A percentile compares a stretch with the other conserved stretches of the same genome.
Evolutionary conservation across 2,888 invertebrate genomes (phyloP).

Genomic region (Ernsta delagoae): DNA sequence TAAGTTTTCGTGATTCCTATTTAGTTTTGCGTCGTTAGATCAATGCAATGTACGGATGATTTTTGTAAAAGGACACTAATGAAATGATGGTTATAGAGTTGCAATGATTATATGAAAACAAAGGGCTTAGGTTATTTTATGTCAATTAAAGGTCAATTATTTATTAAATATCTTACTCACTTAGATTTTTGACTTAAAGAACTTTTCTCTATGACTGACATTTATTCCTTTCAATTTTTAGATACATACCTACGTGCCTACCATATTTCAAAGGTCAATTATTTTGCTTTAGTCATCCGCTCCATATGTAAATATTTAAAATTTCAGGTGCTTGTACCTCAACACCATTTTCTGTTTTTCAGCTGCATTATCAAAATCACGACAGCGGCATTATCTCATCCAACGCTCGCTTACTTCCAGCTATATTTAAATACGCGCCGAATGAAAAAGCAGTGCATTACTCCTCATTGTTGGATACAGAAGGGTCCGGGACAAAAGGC

Average conservation of each 20-base stretch:
- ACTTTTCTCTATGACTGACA: no score
- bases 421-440: slow-evolving; percentile 57
- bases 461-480: slow-evolving; percentile 66
- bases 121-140: no score
- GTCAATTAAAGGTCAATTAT: no score
- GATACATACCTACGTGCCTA: no score
- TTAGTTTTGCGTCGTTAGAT: slow-evolving; percentile 3
- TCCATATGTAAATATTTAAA: no score
- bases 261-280: no score
- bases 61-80: background rate
- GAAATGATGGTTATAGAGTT: background rate
- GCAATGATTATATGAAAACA: background rate
- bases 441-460: slow-evolving; percentile 62
- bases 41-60: background rate
- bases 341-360: slow-evolving; percentile 4
- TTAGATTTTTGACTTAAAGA: no score
- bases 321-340: background rate
- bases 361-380: slow-evolving; percentile 34
- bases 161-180: no score
- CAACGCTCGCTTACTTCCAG: slow-evolving; percentile 57
- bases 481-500: slow-evolving; percentile 71
- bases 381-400: slow-evolving; percentile 39
- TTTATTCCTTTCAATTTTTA: no score
- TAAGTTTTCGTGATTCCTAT: slow-evolving; percentile 12
- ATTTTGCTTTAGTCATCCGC: no score